These are phyloP conservation scores for Pelusios castaneus DNA, from an alignment of 2,113 vertebrate genomes.

Conservation along the genomic window DNA sequence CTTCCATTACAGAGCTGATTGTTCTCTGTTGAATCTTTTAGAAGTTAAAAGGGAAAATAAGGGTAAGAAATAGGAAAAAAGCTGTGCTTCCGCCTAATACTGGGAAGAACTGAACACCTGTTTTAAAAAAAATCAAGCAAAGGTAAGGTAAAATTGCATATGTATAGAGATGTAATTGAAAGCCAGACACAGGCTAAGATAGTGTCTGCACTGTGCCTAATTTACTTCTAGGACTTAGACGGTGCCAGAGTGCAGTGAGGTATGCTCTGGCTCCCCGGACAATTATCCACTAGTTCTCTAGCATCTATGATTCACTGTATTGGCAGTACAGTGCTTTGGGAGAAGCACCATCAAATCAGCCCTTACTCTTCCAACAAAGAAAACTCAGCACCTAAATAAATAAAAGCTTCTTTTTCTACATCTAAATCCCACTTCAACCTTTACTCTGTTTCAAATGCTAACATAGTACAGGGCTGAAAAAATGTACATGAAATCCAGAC, in stretches of 20 bases:
- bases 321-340: neutral
- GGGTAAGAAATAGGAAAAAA: neutral
- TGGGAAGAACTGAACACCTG: neutral
- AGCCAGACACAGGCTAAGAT: neutral
- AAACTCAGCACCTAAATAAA: neutral
- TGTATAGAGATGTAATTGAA: neutral
- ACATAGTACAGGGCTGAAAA: neutral
- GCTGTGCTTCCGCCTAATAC: neutral
- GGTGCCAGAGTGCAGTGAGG: neutral
- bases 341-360: neutral
- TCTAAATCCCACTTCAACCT: neutral
- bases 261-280: neutral
- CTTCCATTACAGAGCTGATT: neutral
- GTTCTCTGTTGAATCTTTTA: neutral
- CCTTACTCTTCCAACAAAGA: neutral
- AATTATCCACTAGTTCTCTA: neutral
- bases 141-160: neutral
- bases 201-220: neutral
- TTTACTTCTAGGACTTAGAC: neutral
- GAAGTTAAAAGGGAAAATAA: neutral
- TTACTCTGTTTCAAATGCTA: conserved; percentile 20
- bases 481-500: neutral
- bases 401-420: neutral
- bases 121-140: neutral
- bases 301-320: neutral